A percentile compares a stretch with the other conserved stretches of the same genome.
These are phyloP conservation scores for Benthosema pterotum DNA, from an alignment of 2,797 vertebrate genomes.

Conservation along the genomic window DNA sequence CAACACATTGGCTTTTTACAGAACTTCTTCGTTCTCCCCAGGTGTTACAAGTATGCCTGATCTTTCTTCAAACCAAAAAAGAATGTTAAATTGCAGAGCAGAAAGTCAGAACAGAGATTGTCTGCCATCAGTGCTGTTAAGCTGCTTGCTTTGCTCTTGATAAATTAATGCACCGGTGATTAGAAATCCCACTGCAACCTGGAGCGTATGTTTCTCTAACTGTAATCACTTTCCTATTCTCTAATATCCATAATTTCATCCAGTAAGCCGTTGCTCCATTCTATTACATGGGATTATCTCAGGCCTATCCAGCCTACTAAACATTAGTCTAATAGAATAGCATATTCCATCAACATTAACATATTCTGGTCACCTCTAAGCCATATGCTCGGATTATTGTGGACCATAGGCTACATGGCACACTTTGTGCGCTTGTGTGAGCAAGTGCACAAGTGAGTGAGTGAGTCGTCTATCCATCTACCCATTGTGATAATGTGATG, in stretches of 20 bases:
- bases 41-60: too few relatives aligned
- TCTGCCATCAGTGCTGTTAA: slow-evolving; percentile 26
- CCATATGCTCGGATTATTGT: slow-evolving; percentile 50
- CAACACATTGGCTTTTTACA: too few relatives aligned
- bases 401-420: slow-evolving; percentile 23
- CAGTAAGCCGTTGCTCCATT: slow-evolving; percentile 55
- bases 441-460: not conserved
- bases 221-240: slow-evolving; percentile 73
- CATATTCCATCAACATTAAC: slow-evolving; percentile 72
- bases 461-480: too few relatives aligned
- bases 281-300: slow-evolving; percentile 65
- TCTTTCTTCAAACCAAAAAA: too few relatives aligned
- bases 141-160: slow-evolving; percentile 52
- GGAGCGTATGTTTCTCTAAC: slow-evolving; percentile 71
- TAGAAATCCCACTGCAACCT: slow-evolving; percentile 51
- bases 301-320: slow-evolving; percentile 37
- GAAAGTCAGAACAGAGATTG: too few relatives aligned
- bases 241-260: slow-evolving; percentile 62
- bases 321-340: slow-evolving; percentile 69
- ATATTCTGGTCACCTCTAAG: slow-evolving; percentile 31
- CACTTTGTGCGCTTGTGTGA: not conserved
- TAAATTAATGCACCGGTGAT: slow-evolving; percentile 41
- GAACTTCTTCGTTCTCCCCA: too few relatives aligned
- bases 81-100: too few relatives aligned
- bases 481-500: too few relatives aligned